Evolutionary conservation across 1,140 invertebrate species (phyloP), one percentile per base, ranked within the genome.

Genomic region (Glomeris maerens): DNA sequence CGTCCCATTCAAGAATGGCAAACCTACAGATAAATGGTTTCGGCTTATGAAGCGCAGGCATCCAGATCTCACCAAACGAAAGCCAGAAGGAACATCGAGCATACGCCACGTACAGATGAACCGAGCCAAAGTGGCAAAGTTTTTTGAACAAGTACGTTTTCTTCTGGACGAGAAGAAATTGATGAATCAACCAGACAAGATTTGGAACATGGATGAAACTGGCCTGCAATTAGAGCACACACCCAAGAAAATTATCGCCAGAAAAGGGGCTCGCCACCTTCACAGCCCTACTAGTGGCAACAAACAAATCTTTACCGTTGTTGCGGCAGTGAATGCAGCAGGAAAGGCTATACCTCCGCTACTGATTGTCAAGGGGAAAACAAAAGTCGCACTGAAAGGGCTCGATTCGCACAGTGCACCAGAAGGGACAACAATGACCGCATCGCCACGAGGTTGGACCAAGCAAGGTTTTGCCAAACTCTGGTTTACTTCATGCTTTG

Each of bases 211-310:
- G 26, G 26, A 22, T 25, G 45, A 46, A 25, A 46, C 45, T 5
- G 45, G 45, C 7, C 4, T 27, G 3, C n/a, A 10, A 4, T 20
- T 46, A 25, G 45, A 46, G 14, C 3, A 4, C 4, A 20, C 14
- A 7, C 45, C 45, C 5, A 3, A 7, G 29, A 50, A 45, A 13
- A 26, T 52, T 52, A 20, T 50, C 3, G 14, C n/a, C 23, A 38
- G 2, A 21, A 49, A 50, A 50, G 51, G 45, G 21, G 20, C 27
- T 23, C 31, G 41, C 25, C 31, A 49, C 27, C 13, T 52, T 2
- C 51, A 46, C 26, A n/a, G 3, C 3, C 21, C 27, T n/a, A 22
- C 27, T n/a, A 52, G 26, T 40, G 51, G 47, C 2, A 50, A 51
- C 14, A 29, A 26, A 22, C 36, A 52, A 21, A 31, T 26, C 4